phyloP scores from a whole-genome alignment of 2,113 vertebrate species.

The Pelecanoides urinatrix region DNA sequence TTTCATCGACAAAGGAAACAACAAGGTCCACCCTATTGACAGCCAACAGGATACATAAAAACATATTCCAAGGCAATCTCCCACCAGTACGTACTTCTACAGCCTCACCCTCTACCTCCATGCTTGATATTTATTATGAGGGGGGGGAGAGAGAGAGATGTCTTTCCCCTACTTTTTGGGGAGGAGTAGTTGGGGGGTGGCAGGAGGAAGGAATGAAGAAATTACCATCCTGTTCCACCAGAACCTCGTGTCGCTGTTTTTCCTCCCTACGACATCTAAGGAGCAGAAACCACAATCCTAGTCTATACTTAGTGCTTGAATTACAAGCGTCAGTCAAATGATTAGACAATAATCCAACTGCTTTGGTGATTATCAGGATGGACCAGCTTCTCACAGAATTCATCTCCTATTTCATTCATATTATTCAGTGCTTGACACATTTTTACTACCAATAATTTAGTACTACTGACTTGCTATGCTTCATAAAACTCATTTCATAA shows the following conservation, averaged over 20 bases:
- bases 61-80: background rate
- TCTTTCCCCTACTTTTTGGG: background rate
- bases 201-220: background rate
- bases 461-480: background rate
- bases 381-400: background rate
- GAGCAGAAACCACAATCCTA: background rate
- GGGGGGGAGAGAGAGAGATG: accelerated
- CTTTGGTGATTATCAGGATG: background rate
- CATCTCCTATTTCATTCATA: background rate
- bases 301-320: background rate
- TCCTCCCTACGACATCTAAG: background rate
- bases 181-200: background rate
- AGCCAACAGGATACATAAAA: background rate
- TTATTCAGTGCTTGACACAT: background rate
- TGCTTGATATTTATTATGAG: background rate
- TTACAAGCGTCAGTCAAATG: background rate
- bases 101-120: background rate
- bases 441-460: background rate
- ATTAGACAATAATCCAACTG: background rate
- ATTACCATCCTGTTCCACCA: background rate
- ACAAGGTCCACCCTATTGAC: background rate
- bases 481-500: background rate
- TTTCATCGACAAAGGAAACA: background rate
- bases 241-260: background rate
- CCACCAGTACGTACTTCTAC: background rate